phyloP scores from a whole-genome alignment of 2,888 invertebrate species.

The Xanthia togata region DNA sequence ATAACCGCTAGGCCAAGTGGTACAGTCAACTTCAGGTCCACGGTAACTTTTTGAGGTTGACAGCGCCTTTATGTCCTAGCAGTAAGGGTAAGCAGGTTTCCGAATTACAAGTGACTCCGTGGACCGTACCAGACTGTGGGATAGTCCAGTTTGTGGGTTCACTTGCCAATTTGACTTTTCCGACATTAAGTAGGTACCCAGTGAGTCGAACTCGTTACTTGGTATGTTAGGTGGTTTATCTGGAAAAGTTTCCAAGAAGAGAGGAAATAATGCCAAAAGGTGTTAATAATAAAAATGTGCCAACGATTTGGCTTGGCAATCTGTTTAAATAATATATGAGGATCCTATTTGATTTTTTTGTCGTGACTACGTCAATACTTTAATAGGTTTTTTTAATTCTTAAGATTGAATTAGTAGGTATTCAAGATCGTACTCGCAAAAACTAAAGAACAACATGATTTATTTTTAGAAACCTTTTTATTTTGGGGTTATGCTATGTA shows the following conservation, averaged over 20 bases:
- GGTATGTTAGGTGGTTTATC: neutral
- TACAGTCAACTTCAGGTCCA: constrained; percentile 22
- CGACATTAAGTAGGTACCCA: neutral
- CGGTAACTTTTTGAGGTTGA: neutral
- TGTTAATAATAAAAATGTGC: neutral
- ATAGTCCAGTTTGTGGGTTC: constrained; percentile 47
- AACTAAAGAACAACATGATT: neutral
- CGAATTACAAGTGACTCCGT: neutral
- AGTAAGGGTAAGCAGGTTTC: neutral
- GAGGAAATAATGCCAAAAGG: neutral
- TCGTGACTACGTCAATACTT: constrained; percentile 4
- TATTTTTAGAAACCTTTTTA: neutral
- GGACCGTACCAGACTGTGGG: constrained; percentile 34
- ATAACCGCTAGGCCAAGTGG: constrained; percentile 71
- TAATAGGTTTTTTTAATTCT: neutral
- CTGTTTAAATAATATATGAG: neutral
- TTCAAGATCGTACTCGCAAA: neutral
- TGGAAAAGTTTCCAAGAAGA: neutral
- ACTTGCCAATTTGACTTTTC: constrained; percentile 49
- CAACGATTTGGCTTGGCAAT: neutral
- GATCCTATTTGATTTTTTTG: neutral
- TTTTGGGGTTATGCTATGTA: neutral
- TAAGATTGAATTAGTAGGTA: neutral
- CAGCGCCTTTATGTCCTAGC: neutral
- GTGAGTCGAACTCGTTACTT: neutral